A percentile compares a stretch with the other conserved stretches of the same genome.
These are phyloP conservation scores for Caenorhabditis sinica DNA, from an alignment of 2,888 invertebrate genomes.

Conservation along the genomic window DNA sequence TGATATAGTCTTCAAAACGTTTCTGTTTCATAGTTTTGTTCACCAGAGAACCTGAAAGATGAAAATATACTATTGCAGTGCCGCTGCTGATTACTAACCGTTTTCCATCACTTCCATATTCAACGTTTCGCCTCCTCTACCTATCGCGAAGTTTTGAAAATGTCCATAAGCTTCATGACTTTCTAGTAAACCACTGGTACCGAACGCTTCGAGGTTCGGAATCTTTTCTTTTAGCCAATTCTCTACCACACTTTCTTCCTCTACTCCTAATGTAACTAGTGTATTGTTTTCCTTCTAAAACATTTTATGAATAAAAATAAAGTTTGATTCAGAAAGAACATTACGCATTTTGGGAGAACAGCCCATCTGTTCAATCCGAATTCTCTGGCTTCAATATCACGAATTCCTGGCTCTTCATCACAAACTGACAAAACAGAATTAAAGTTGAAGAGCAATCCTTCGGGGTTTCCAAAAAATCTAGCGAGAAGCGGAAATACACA, in stretches of 20 bases:
- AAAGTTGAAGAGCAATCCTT: constrained; percentile 35
- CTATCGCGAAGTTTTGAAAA: constrained; percentile 15
- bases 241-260: background rate
- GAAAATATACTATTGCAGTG: background rate
- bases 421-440: constrained; percentile 14
- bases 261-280: constrained; percentile 13
- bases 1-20: constrained; percentile 11
- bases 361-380: constrained; percentile 2
- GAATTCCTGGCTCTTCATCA: constrained; percentile 16
- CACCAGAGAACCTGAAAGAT: background rate
- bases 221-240: constrained; percentile 1
- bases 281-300: constrained; percentile 38
- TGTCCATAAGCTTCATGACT: background rate
- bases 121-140: background rate
- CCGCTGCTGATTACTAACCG: background rate
- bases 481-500: constrained; percentile 27
- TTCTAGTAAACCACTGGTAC: constrained; percentile 11
- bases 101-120: constrained; percentile 20
- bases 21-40: constrained; percentile 22
- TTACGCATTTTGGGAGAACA: constrained; percentile 26
- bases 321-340: background rate
- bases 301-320: too few species aligned
- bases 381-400: constrained; percentile 36
- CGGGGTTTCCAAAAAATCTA: constrained; percentile 19
- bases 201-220: constrained; percentile 15